Conservation (phyloP, 2,797 vertebrate genomes). For the Tapirus indicus region DNA sequence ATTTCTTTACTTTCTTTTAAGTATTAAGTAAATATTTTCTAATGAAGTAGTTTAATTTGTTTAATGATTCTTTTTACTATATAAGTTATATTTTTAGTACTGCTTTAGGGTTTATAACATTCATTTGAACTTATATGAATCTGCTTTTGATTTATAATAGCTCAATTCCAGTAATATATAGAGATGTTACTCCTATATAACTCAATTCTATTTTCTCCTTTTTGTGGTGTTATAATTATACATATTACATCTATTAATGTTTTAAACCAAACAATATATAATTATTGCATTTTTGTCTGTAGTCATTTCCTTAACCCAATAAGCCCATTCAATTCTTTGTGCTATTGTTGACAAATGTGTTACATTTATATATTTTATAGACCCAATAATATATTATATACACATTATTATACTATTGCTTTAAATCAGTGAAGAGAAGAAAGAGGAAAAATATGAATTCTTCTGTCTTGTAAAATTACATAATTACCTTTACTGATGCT, state of each 20-base stretch:
- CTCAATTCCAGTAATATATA: not conserved
- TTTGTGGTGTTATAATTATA: not conserved
- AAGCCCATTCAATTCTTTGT: not conserved
- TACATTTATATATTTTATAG: not conserved
- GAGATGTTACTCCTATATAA: not conserved
- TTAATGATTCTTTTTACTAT: not conserved
- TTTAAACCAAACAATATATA: not conserved
- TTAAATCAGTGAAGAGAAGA: not conserved
- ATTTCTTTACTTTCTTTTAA: not conserved
- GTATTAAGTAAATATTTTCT: not conserved
- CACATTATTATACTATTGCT: not conserved
- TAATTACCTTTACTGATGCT: not conserved
- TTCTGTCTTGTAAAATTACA: not conserved
- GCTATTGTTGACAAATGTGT: not conserved
- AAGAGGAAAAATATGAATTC: not conserved
- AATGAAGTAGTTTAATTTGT: not conserved
- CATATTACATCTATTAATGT: not conserved
- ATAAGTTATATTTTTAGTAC: not conserved
- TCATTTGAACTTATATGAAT: not conserved
- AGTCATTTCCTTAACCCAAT: not conserved
- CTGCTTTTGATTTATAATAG: not conserved
- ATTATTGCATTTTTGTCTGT: not conserved
- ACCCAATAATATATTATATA: not conserved
- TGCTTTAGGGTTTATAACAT: not conserved
- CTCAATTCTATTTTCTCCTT: not conserved